Evolutionary conservation across 2,888 invertebrate species (phyloP).

Genomic region (Diplolepis rosae): DNA sequence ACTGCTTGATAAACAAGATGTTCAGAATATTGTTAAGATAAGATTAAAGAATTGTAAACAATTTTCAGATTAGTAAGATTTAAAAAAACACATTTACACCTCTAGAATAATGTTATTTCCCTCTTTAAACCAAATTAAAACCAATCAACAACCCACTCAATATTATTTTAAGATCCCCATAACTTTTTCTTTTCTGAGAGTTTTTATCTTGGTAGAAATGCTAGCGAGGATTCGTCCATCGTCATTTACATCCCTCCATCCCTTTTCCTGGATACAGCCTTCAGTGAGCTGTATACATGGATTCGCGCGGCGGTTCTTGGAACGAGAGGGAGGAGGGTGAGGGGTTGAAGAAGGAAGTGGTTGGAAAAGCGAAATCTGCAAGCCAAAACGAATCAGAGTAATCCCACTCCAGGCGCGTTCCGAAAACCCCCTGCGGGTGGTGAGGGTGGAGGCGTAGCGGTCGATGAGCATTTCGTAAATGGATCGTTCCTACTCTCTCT

Average conservation of each 20-base stretch:
- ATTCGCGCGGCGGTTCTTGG: slow-evolving; percentile 54
- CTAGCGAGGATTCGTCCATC: slow-evolving; percentile 44
- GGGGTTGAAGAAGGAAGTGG: slow-evolving; percentile 46
- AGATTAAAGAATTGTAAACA: too few species aligned
- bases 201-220: background rate
- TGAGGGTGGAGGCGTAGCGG: slow-evolving; percentile 51
- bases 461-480: slow-evolving; percentile 73
- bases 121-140: background rate
- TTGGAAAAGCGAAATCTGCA: slow-evolving; percentile 68
- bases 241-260: slow-evolving; percentile 50
- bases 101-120: background rate
- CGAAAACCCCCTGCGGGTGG: slow-evolving; percentile 59
- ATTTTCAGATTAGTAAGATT: too few species aligned
- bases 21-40: too few species aligned
- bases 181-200: background rate
- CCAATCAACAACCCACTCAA: background rate
- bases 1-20: too few species aligned
- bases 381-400: slow-evolving; percentile 73
- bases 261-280: slow-evolving; percentile 43
- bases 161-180: slow-evolving; percentile 6
- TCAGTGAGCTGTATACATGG: slow-evolving; percentile 45
- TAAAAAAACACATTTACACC: too few species aligned
- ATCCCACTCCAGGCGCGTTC: slow-evolving; percentile 67
- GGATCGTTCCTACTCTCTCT: slow-evolving; percentile 57
- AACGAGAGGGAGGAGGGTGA: slow-evolving; percentile 50